These are phyloP conservation scores for Anhinga anhinga DNA, from an alignment of 2,113 vertebrate genomes.

Conservation along the genomic window DNA sequence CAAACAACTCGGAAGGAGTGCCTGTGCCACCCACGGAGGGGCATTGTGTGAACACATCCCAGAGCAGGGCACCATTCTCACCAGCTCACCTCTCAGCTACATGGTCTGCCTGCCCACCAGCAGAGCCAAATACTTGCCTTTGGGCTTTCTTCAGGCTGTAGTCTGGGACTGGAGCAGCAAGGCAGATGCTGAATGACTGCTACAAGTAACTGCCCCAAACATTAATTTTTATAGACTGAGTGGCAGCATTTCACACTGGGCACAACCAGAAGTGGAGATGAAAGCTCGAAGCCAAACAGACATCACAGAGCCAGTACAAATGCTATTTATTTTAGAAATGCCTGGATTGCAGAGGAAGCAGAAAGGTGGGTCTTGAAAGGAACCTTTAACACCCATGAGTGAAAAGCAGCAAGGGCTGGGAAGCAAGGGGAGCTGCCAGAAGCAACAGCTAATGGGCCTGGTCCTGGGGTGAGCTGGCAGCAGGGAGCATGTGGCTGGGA, in stretches of 20 bases:
- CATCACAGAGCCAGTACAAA: conserved; percentile 18
- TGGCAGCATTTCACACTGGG: conserved; percentile 4
- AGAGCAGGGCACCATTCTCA: neutral
- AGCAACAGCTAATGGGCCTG: conserved; percentile 20
- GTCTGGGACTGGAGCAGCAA: neutral
- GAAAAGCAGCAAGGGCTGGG: neutral
- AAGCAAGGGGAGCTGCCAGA: conserved; percentile 5
- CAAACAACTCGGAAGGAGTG: neutral
- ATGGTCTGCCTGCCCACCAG: neutral
- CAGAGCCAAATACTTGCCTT: neutral
- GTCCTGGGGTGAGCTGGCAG: neutral
- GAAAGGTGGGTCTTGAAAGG: conserved; percentile 44
- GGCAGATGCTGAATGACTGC: neutral
- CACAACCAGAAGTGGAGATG: conserved; percentile 19
- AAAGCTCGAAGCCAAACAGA: conserved; percentile 20
- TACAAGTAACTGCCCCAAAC: conserved; percentile 11
- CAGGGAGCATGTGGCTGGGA: neutral
- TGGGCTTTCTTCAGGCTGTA: neutral
- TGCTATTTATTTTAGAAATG: conserved; percentile 49
- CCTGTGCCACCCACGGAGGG: neutral
- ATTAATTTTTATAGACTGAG: neutral
- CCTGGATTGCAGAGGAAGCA: conserved; percentile 44
- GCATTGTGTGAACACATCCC: neutral
- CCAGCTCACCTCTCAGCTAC: neutral
- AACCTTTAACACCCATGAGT: conserved; percentile 13